Evolutionary conservation across 2,888 invertebrate genomes (phyloP).

Genomic region (Desoria tigrina): DNA sequence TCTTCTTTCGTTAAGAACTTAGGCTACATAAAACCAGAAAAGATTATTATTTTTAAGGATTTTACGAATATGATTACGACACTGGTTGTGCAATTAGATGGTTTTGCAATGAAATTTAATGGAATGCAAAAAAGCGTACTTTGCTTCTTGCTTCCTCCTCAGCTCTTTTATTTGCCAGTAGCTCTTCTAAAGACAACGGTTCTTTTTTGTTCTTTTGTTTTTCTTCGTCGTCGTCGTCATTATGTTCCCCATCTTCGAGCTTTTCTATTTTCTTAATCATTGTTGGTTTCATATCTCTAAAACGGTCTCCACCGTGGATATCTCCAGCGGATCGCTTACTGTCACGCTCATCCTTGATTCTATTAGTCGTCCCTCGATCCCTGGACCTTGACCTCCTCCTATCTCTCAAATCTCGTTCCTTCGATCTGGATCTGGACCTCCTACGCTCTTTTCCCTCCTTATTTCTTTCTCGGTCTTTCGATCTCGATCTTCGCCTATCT

Average conservation of each 20-base stretch:
- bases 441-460: slow-evolving; percentile 17
- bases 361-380: slow-evolving; percentile 30
- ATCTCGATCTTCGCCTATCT: background rate
- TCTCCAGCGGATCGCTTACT: slow-evolving; percentile 13
- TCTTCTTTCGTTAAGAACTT: slow-evolving; percentile 96
- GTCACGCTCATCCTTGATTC: slow-evolving; percentile 19
- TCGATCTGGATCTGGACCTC: slow-evolving; percentile 25
- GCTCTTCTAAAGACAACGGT: slow-evolving; percentile 92
- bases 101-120: background rate
- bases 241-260: slow-evolving; percentile 26
- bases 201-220: slow-evolving; percentile 64
- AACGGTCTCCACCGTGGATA: slow-evolving; percentile 12
- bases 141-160: slow-evolving; percentile 93
- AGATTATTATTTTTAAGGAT: background rate
- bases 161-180: slow-evolving; percentile 92
- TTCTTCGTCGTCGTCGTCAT: slow-evolving; percentile 36
- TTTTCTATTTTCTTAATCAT: slow-evolving; percentile 13
- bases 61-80: slow-evolving; percentile 9
- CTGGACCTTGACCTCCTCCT: slow-evolving; percentile 36
- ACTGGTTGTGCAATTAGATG: too few relatives aligned
- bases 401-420: slow-evolving; percentile 12
- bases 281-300: slow-evolving; percentile 10
- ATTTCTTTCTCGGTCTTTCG: slow-evolving; percentile 9
- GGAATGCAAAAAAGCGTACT: slow-evolving; percentile 58
- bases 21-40: slow-evolving; percentile 62